Base-by-base conservation (phyloP, 2,113 vertebrate genomes). In the Upupa epops region DNA sequence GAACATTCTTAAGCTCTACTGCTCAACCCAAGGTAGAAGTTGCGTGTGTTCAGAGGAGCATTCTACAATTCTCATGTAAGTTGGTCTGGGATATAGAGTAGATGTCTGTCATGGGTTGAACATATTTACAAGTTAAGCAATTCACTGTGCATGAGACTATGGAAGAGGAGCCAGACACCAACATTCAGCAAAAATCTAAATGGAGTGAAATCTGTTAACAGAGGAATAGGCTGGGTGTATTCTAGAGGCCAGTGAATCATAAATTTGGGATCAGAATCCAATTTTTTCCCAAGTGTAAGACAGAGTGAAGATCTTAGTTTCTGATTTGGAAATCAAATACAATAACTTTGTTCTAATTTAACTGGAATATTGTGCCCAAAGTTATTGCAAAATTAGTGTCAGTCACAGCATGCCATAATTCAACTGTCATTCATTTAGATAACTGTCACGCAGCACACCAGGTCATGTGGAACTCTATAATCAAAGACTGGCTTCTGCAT, bases 361-460 rank as follows among this genome's bases (percentile, higher is more conserved):
- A 81, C 76, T 54, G 63, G 69, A 49, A 32, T 9, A 82, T 17
- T 78, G 73, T 78, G 36, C 58, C 66, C 66, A 88, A 10, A 46
- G 49, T 61, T 93, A 88, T 42, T 86, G 80, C 73, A 64, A 88
- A 95, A 77, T 86, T 79, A 82, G 54, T 73, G 93, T 88, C 90
- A 93, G 45, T 92, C 90, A 95, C 58, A 75, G 72, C 70, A 56
- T 84, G 69, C 37, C 86, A 73, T 70, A 25, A 59, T 52, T 80
- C 88, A 76, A 6, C 66, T 90, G 86, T 24, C 91, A 96, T 76
- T 96, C 90, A 92, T 88, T 93, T 72, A 88, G 73, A 81, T 83
- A 84, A 82, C 51, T 87, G 86, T 73, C 90, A 92, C 77, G 66
- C 52, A 79, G 82, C 52, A 85, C 87, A 80, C 34, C 86, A 95